Percentiles rank a stretch among this genome's conserved stretches.
Conservation (phyloP, 1,140 invertebrate genomes). For the Panagrolaimus sp. region DNA sequence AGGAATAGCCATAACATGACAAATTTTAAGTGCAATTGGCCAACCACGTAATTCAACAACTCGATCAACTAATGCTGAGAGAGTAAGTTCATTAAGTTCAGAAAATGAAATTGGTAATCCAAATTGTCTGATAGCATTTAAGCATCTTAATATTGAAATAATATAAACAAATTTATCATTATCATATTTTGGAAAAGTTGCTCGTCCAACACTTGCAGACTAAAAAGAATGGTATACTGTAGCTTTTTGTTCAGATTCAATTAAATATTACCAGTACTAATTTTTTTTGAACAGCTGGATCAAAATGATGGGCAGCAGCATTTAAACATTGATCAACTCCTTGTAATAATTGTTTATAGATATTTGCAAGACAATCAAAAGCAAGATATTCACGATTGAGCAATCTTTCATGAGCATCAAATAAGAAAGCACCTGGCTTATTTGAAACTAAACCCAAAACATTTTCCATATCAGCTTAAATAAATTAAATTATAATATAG, state of each 20-base stretch:
- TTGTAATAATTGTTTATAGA: constrained; percentile 15
- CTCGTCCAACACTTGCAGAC: constrained; percentile 27
- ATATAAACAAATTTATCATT: constrained; percentile 22
- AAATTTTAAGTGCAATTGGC: constrained; percentile 27
- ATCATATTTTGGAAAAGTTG: constrained; percentile 24
- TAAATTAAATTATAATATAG: too few species aligned
- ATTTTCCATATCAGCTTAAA: constrained; percentile 11
- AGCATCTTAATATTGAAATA: constrained; percentile 20
- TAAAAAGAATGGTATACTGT: constrained; percentile 15
- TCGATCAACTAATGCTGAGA: constrained; percentile 27
- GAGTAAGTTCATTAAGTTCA: constrained; percentile 26
- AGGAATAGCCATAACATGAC: constrained; percentile 24
- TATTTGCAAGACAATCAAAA: constrained; percentile 25
- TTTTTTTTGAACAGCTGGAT: constrained; percentile 21
- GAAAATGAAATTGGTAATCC: constrained; percentile 27
- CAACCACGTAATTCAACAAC: constrained; percentile 25
- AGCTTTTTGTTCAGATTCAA: neutral
- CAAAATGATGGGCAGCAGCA: constrained; percentile 31
- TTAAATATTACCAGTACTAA: constrained; percentile 17
- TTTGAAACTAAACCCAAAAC: constrained; percentile 25
- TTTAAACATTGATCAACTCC: constrained; percentile 31
- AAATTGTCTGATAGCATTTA: constrained; percentile 29
- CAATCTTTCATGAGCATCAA: constrained; percentile 23
- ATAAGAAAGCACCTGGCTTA: constrained; percentile 28
- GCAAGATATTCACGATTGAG: constrained; percentile 18